phyloP scores from a whole-genome alignment of 2,888 invertebrate genomes.

The Lepidocyrtinus sp. region DNA sequence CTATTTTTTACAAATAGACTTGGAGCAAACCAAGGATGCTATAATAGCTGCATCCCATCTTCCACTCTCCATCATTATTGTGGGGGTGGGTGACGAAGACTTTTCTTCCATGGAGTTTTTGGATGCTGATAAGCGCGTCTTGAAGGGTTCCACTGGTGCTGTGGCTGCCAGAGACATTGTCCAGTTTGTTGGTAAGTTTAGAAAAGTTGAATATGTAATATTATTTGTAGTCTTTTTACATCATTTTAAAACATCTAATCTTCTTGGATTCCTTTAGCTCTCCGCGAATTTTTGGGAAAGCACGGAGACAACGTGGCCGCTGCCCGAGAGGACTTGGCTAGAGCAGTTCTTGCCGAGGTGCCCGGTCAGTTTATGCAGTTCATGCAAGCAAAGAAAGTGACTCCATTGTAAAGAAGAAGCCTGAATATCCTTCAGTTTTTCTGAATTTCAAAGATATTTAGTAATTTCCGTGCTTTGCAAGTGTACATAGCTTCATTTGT shows the following conservation, averaged over 20 bases:
- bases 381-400: conserved; percentile 71
- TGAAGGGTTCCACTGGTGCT: conserved; percentile 71
- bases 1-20: conserved; percentile 51
- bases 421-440: background rate
- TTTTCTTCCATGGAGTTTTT: conserved; percentile 78
- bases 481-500: background rate
- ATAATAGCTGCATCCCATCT: conserved; percentile 73
- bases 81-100: conserved; percentile 78
- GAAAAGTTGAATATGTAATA: conserved; percentile 1
- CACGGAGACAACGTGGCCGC: conserved; percentile 56
- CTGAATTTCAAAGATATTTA: background rate
- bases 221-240: conserved; percentile 1
- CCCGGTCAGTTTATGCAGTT: conserved; percentile 75
- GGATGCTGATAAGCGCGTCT: conserved; percentile 75
- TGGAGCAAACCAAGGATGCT: conserved; percentile 71
- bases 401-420: conserved; percentile 33
- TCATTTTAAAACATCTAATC: background rate
- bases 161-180: conserved; percentile 77
- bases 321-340: conserved; percentile 73
- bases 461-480: background rate
- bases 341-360: conserved; percentile 77
- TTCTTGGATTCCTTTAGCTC: conserved; percentile 30
- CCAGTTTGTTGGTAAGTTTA: conserved; percentile 73
- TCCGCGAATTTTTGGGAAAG: conserved; percentile 61
- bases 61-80: conserved; percentile 75